A percentile compares a stretch with the other conserved stretches of the same genome.
phyloP scores from a whole-genome alignment of 1,140 invertebrate species.

The Sycophila sp. region DNA sequence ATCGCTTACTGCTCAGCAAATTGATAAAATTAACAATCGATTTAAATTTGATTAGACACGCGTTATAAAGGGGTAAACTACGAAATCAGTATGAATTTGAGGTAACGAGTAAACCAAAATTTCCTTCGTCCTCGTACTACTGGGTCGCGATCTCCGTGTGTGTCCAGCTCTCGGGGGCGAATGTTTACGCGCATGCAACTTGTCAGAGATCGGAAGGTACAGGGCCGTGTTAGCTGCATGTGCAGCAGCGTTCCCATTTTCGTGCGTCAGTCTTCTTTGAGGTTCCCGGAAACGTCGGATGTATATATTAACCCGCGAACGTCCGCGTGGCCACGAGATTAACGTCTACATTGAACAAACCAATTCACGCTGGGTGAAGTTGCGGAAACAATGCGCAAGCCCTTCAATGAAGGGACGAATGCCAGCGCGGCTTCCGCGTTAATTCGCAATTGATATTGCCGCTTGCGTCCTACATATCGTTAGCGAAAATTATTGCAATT shows the following conservation, averaged over 20 bases:
- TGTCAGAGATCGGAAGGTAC: not conserved
- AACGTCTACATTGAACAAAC: not conserved
- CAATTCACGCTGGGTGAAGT: not conserved
- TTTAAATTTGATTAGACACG: too few species aligned
- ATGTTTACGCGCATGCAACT: not conserved
- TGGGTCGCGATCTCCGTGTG: too few species aligned
- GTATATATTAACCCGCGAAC: not conserved
- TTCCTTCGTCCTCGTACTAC: too few species aligned
- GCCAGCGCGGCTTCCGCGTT: not conserved
- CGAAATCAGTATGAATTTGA: too few species aligned
- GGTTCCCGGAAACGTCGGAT: not conserved
- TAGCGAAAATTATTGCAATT: too few species aligned
- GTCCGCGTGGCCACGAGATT: not conserved
- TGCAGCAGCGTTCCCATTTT: not conserved
- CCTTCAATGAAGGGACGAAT: constrained; percentile 33
- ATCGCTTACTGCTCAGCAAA: too few species aligned
- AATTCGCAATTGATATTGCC: too few species aligned
- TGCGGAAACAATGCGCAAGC: not conserved
- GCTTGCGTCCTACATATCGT: too few species aligned
- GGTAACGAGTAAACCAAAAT: too few species aligned
- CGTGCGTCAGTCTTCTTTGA: not conserved
- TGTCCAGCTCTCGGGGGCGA: too few species aligned
- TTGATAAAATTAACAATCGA: too few species aligned
- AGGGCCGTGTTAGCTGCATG: not conserved
- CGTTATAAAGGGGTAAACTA: too few species aligned